Percentiles rank a stretch among this genome's conserved stretches.
Evolutionary conservation across 2,113 vertebrate genomes (phyloP).

Genomic region (Mormoops blainvillei): DNA sequence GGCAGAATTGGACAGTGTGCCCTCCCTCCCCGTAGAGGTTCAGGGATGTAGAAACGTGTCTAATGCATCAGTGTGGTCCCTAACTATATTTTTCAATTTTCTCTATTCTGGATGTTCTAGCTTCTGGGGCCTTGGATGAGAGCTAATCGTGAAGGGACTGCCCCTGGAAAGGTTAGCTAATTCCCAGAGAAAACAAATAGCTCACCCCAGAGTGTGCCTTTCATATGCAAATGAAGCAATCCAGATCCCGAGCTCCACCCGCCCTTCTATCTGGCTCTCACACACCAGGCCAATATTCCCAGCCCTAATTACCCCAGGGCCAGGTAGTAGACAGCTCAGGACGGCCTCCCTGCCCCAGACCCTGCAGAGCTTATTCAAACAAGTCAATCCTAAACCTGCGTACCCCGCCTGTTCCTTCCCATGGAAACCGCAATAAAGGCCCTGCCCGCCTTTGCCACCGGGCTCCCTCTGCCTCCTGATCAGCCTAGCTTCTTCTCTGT

Average conservation of each 20-base stretch:
- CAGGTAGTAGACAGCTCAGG: background rate
- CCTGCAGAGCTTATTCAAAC: background rate
- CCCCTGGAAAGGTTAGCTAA: background rate
- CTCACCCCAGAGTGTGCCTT: background rate
- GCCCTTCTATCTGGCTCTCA: background rate
- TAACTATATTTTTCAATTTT: background rate
- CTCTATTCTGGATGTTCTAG: background rate
- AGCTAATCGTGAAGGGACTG: background rate
- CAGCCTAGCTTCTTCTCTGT: background rate
- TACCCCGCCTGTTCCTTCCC: background rate
- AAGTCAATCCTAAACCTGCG: background rate
- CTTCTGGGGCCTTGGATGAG: background rate
- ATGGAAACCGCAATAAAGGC: background rate
- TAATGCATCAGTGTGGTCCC: background rate
- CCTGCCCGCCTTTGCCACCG: background rate
- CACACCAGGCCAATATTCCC: background rate
- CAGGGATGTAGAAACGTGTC: background rate
- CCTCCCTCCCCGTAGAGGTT: background rate
- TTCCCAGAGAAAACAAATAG: background rate
- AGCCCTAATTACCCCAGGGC: background rate
- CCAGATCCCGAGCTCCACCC: background rate
- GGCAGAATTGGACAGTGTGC: background rate
- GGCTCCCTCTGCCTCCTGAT: background rate
- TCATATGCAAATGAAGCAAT: background rate
- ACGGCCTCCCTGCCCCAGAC: background rate